A percentile compares a stretch with the other conserved stretches of the same genome.
Evolutionary conservation across 2,888 invertebrate genomes (phyloP).

Genomic region (Seladonia tumulorum): DNA sequence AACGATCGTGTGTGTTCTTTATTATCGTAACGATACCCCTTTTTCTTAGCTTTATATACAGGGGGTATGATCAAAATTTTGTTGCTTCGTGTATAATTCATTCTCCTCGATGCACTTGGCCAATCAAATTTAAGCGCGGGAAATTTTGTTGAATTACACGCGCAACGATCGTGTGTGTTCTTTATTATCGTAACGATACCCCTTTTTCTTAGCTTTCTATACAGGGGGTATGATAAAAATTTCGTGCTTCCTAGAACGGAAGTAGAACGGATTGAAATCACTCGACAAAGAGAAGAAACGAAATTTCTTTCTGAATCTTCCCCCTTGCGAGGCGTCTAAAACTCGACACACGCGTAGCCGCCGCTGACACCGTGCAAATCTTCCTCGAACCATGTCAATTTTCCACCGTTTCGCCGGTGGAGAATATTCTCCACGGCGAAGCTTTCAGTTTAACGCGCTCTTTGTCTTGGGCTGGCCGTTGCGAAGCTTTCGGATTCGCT

Average conservation of each 20-base stretch:
- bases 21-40: too few relatives aligned
- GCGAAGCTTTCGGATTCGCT: conserved; percentile 23
- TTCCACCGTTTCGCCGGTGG: conserved; percentile 15
- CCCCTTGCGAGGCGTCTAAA: conserved; percentile 7
- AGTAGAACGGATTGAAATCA: neutral
- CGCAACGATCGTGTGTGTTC: too few relatives aligned
- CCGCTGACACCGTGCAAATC: neutral
- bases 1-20: too few relatives aligned
- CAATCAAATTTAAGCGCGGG: too few relatives aligned
- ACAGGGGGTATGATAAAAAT: too few relatives aligned
- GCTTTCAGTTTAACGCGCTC: conserved; percentile 40
- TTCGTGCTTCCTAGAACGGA: too few relatives aligned
- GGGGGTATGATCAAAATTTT: too few relatives aligned
- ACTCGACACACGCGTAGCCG: conserved; percentile 6
- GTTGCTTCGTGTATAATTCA: too few relatives aligned
- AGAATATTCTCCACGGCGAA: conserved; percentile 26
- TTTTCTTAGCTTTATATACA: too few relatives aligned
- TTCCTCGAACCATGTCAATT: conserved; percentile 25
- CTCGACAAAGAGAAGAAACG: neutral
- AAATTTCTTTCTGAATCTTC: neutral
- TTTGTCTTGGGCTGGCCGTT: conserved; percentile 24
- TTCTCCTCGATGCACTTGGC: neutral
- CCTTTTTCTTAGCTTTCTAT: too few relatives aligned
- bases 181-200: too few relatives aligned
- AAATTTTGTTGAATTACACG: neutral